Percentiles rank a stretch among this genome's conserved stretches.
These are phyloP conservation scores for Lepidothrix coronata DNA, from an alignment of 2,113 vertebrate species.

Conservation along the genomic window DNA sequence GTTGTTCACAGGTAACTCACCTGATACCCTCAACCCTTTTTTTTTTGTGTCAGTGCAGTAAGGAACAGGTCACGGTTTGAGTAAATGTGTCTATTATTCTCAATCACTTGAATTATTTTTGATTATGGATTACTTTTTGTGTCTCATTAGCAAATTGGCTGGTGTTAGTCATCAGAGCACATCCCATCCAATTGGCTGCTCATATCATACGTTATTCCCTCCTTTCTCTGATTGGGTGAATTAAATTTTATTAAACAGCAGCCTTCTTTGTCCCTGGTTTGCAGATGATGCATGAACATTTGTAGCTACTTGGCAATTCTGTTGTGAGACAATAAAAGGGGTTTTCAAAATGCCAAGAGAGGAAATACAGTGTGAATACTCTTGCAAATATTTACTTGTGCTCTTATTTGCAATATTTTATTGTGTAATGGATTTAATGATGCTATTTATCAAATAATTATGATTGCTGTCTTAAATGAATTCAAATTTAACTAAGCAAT, in stretches of 20 bases:
- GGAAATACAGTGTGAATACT: constrained; percentile 43
- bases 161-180: background rate
- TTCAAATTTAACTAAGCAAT: constrained; percentile 16
- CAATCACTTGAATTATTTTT: background rate
- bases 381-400: constrained; percentile 56
- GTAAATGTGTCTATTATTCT: background rate
- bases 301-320: constrained; percentile 48
- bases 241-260: constrained; percentile 11
- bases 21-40: background rate
- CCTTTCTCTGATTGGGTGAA: background rate
- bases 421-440: constrained; percentile 51
- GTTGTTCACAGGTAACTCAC: background rate
- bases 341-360: constrained; percentile 49
- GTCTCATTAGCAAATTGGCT: background rate
- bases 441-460: constrained; percentile 58
- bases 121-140: background rate
- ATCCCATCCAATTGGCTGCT: background rate
- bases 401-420: constrained; percentile 31
- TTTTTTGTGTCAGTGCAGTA: background rate
- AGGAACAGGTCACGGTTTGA: background rate
- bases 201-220: background rate
- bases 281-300: constrained; percentile 43
- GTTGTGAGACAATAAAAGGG: constrained; percentile 52
- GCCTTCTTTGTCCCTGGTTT: constrained; percentile 15
- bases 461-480: constrained; percentile 25